phyloP scores from a whole-genome alignment of 2,113 vertebrate genomes.

The Columba livia region DNA sequence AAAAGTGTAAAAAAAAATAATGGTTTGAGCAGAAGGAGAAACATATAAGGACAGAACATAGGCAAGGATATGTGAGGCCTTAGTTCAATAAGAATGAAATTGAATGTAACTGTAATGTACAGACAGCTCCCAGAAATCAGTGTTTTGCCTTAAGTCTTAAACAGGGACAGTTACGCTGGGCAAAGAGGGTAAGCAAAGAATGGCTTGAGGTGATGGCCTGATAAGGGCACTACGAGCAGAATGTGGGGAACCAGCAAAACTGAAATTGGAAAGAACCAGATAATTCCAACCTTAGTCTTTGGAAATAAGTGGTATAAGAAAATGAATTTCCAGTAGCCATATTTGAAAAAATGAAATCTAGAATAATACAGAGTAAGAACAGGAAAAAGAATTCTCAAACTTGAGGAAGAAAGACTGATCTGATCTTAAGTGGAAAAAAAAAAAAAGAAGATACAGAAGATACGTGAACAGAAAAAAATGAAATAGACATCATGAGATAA shows the following conservation, averaged over 20 bases:
- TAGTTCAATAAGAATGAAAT: not conserved
- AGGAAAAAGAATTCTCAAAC: not conserved
- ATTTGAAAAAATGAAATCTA: not conserved
- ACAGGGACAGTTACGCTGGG: not conserved
- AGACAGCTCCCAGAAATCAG: not conserved
- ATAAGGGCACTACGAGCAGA: not conserved
- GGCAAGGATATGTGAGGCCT: not conserved
- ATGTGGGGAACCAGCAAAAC: not conserved
- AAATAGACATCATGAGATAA: not conserved
- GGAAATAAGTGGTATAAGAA: not conserved
- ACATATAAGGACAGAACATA: not conserved
- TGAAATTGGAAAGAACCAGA: not conserved
- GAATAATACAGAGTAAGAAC: not conserved
- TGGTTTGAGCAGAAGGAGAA: not conserved
- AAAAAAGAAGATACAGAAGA: not conserved
- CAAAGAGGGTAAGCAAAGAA: not conserved
- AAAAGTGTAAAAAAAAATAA: not conserved
- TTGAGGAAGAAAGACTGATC: not conserved
- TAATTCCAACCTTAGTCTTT: not conserved
- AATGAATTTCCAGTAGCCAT: not conserved
- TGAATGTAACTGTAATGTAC: not conserved
- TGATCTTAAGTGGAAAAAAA: not conserved
- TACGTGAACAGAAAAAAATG: not conserved
- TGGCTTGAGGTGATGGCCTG: not conserved
- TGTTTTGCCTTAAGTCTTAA: not conserved